Evolutionary conservation across 2,797 vertebrate species (phyloP), one percentile per base, ranked within the genome.

Genomic region (Cygnus olor): DNA sequence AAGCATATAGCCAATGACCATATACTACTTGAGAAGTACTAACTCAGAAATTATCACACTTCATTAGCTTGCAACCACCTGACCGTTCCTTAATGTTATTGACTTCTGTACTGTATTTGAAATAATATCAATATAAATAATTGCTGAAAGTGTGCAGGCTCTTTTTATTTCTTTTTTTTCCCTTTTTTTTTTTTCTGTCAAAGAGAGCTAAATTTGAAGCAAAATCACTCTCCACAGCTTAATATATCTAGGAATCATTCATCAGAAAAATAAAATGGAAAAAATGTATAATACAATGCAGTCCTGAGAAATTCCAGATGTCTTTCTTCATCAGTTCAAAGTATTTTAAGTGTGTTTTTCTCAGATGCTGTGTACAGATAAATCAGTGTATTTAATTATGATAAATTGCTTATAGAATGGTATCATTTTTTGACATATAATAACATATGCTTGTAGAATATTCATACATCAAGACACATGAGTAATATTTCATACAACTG

Each of bases 211-310:
- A 80, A 47, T 68, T 68, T 58, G 28, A 68, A 80, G 47, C 20
- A 80, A 69, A 51, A 77, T 91, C 70, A 80, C 17, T 90, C 47
- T 86, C 82, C 63, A 73, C 80, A 73, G 19, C 42, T 80, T 86
- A 45, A 88, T 77, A 63, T 88, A 22, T 84, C 10, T 5, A 85
- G 51, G 19, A 58, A 36, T 58, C 0, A 1, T n/a, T 61, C 30
- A 70, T 65, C 56, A 89, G 66, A 58, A 95, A 91, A 95, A 65
- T 76, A 64, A 84, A 71, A 73, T 51, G n/a, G 80, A 95, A 96
- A 91, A 17, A 81, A 36, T 42, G 53, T 57, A 73, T 56, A 79
- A 76, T 69, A 49, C n/a, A 64, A 64, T 30, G 42, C 28, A 83
- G 19, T 14, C 47, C 70, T 0, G 0, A 85, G 30, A 64, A 21